phyloP scores from a whole-genome alignment of 2,888 invertebrate genomes.

The Meiosimyza decipiens region DNA sequence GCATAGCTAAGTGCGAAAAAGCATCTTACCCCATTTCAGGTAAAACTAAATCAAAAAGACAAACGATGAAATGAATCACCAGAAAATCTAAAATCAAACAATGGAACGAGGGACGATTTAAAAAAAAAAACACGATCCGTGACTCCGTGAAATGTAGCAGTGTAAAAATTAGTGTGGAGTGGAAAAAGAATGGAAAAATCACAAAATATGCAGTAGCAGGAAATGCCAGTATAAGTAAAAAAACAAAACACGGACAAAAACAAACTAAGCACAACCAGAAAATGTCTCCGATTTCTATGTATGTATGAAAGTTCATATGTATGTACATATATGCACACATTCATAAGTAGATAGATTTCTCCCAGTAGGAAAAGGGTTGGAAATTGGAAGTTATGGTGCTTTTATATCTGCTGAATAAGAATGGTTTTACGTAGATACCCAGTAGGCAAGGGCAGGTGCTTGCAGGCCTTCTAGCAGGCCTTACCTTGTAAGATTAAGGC shows the following conservation, averaged over 20 bases:
- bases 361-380: background rate
- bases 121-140: slow-evolving; percentile 5
- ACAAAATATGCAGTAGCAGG: background rate
- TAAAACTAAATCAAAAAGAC: slow-evolving; percentile 8
- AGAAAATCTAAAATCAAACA: slow-evolving; percentile 17
- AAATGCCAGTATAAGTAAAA: background rate
- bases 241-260: background rate
- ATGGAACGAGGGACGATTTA: background rate
- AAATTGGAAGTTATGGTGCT: no score
- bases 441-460: no score
- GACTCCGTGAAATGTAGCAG: slow-evolving; percentile 28
- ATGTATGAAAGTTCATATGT: background rate
- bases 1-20: no score
- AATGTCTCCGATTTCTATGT: slow-evolving; percentile 14
- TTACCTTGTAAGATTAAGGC: no score
- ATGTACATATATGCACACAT: background rate
- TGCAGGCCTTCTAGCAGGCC: no score
- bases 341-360: background rate
- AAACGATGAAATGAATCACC: slow-evolving; percentile 31
- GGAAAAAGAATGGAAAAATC: background rate
- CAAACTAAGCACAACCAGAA: slow-evolving; percentile 21
- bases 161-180: slow-evolving; percentile 7
- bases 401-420: no score
- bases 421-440: no score
- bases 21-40: no score